Base-by-base conservation (phyloP, 1,140 invertebrate genomes). In the Oreohelix idahoensis region DNA sequence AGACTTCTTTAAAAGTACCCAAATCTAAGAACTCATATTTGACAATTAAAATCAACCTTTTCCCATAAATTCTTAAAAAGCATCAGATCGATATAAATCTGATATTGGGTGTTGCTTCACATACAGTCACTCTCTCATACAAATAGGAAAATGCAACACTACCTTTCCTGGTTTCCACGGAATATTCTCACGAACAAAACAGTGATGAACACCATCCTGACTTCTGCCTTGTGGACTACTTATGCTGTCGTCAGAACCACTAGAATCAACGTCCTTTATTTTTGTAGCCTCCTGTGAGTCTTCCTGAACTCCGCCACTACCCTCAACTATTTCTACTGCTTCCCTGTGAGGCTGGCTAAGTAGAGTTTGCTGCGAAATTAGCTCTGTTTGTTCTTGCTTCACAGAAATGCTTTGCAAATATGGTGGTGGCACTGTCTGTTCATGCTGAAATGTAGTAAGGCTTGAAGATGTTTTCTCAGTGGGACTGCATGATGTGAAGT, bases 131-230 rank as follows among this genome's bases (percentile, higher is more conserved):
- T n/a, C n/a, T n/a, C n/a, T n/a, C n/a, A n/a, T n/a, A n/a, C n/a
- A n/a, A n/a, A n/a, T n/a, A n/a, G n/a, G n/a, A 8, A 49, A 49
- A 49, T 49, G 45, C 10, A 49, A 49, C 26, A 23, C n/a, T 75
- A 75, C 73, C 73, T 75, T 75, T 11, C 94, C 81, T 89, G 93
- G 71, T 93, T 94, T 88, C 95, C 95, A 90, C 35, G 94, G 94
- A 86, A 95, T 95, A 51, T 95, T 94, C 71, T 95, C 95, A 79
- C 94, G 94, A 77, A 94, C 93, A 87, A 95, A 95, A 79, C 90
- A 89, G 49, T 89, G 86, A 51, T 39, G 42, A 63, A 83, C 82
- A 15, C 84, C 84, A 38, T 13, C 10, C 11, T 66, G 10, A 66
- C 1, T 32, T 32, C 8, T 66, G 17, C 17, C 29, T 8, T 32